Conservation (phyloP, 1,140 invertebrate species). For the Notospermus geniculatus region DNA sequence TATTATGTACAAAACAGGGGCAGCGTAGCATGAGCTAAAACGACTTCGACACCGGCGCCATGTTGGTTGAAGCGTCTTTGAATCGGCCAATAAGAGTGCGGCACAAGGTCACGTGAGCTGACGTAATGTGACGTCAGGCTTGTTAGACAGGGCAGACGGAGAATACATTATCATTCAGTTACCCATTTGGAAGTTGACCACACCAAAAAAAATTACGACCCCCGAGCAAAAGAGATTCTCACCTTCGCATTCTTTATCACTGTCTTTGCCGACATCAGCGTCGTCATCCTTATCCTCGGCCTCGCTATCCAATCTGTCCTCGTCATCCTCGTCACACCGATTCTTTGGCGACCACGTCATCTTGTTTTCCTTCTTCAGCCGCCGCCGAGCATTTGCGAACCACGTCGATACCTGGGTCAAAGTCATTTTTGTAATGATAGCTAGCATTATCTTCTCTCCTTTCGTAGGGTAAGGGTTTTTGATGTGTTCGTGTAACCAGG, state of each 20-base stretch:
- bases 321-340: constrained; percentile 77
- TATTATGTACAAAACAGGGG: too few species aligned
- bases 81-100: too few species aligned
- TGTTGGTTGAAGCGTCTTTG: too few species aligned
- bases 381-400: constrained; percentile 54
- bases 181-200: too few species aligned
- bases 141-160: too few species aligned
- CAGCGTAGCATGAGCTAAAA: too few species aligned
- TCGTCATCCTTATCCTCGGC: constrained; percentile 32
- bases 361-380: constrained; percentile 95
- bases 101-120: too few species aligned
- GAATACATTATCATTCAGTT: too few species aligned
- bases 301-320: constrained; percentile 37
- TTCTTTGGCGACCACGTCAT: constrained; percentile 97
- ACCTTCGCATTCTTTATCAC: constrained; percentile 28
- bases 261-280: constrained; percentile 26
- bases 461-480: constrained; percentile 99
- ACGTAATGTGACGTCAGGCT: too few species aligned
- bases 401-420: constrained; percentile 74
- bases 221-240: too few species aligned
- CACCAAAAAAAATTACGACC: too few species aligned
- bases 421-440: constrained; percentile 99
- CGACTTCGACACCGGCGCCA: too few species aligned
- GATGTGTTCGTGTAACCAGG: constrained; percentile 97
- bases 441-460: constrained; percentile 98